phyloP scores from a whole-genome alignment of 2,888 invertebrate species.

The Pecten maximus region DNA sequence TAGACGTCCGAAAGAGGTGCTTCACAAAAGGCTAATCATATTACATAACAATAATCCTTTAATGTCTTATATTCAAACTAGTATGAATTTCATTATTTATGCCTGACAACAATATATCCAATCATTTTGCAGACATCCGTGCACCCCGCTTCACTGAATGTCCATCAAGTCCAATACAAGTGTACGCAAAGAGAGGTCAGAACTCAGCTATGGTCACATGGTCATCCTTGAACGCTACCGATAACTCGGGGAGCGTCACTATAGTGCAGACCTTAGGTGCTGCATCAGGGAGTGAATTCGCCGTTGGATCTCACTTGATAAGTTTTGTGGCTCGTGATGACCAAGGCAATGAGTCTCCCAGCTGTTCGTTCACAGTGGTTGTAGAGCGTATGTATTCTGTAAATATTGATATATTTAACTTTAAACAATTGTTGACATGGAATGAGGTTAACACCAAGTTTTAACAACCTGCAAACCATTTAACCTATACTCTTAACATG shows the following conservation, averaged over 20 bases:
- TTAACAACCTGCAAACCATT: too few species aligned
- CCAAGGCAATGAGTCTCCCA: conserved; percentile 40
- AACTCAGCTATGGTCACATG: neutral
- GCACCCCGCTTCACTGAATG: neutral
- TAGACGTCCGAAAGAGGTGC: too few species aligned
- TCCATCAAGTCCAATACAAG: neutral
- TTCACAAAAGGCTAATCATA: too few species aligned
- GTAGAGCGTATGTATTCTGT: conserved; percentile 51
- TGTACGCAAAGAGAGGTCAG: neutral
- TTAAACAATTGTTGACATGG: too few species aligned
- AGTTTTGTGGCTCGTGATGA: neutral
- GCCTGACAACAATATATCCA: neutral
- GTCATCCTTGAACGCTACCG: neutral
- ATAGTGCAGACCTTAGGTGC: neutral
- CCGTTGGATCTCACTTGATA: neutral
- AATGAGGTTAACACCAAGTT: too few species aligned
- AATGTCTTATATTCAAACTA: too few species aligned
- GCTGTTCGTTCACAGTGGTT: conserved; percentile 44
- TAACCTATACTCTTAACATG: too few species aligned
- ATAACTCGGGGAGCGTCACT: neutral
- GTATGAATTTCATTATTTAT: too few species aligned
- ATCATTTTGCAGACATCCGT: neutral
- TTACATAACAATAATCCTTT: too few species aligned
- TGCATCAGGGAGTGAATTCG: neutral
- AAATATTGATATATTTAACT: too few species aligned